Evolutionary conservation across 2,797 vertebrate genomes (phyloP).

Genomic region (Pantherophis alleghaniensis): DNA sequence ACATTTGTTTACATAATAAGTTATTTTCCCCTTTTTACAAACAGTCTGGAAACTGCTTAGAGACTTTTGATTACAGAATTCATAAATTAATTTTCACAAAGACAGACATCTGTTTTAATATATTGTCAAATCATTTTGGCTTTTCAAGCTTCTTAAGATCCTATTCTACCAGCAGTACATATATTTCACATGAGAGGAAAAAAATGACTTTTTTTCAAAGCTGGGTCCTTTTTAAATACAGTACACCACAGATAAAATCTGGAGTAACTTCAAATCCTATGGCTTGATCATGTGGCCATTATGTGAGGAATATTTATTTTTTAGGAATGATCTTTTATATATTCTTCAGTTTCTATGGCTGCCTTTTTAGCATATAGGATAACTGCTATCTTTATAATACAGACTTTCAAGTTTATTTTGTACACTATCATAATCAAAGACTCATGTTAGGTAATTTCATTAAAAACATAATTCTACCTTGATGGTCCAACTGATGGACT

Average conservation of each 20-base stretch:
- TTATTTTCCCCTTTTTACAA: background rate
- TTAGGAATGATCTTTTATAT: background rate
- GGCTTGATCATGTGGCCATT: background rate
- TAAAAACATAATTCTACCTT: background rate
- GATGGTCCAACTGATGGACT: background rate
- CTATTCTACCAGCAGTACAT: background rate
- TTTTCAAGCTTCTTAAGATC: background rate
- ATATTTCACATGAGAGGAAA: background rate
- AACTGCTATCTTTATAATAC: background rate
- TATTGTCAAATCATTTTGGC: background rate
- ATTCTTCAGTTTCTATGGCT: background rate
- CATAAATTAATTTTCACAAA: background rate
- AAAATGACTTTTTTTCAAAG: background rate
- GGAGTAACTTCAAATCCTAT: background rate
- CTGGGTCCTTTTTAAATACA: background rate
- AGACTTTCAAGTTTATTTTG: background rate
- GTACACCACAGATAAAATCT: no score
- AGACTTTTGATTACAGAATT: background rate
- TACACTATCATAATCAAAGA: background rate
- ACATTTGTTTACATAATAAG: slow-evolving; percentile 14
- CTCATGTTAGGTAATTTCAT: background rate
- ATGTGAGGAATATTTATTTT: background rate
- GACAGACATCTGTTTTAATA: background rate
- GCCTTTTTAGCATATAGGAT: background rate
- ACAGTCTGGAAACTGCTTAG: background rate